These are phyloP conservation scores for Odontothrips loti DNA, from an alignment of 2,888 invertebrate genomes.

Conservation along the genomic window DNA sequence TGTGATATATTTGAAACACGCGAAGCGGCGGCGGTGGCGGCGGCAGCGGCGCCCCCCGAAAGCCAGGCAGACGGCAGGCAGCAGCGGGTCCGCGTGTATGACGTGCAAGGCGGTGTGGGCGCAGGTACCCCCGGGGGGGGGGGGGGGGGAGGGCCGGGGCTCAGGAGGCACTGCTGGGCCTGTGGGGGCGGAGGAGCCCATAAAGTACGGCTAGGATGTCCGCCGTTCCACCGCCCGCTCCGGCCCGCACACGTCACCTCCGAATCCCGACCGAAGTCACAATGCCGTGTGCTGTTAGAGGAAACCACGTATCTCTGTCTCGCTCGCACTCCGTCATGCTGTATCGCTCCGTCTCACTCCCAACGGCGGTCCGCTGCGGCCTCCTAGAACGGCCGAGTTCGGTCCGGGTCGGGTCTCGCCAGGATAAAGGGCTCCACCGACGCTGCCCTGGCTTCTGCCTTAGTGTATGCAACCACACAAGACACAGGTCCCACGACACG, in stretches of 20 bases:
- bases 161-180: neutral
- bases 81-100: neutral
- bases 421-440: too few relatives aligned
- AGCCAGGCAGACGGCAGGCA: neutral
- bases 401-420: too few relatives aligned
- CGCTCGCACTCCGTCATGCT: too few relatives aligned
- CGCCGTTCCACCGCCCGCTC: neutral
- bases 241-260: neutral
- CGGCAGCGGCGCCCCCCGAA: neutral
- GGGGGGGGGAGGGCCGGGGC: neutral
- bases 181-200: neutral
- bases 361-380: too few relatives aligned
- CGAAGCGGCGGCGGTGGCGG: neutral
- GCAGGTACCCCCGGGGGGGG: neutral
- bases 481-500: too few relatives aligned
- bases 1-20: constrained; percentile 21
- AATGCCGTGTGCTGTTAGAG: too few relatives aligned
- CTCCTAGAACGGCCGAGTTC: too few relatives aligned
- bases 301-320: too few relatives aligned
- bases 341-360: too few relatives aligned
- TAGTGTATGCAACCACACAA: too few relatives aligned
- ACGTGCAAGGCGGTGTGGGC: neutral
- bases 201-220: neutral
- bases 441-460: too few relatives aligned
- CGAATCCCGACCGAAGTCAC: neutral